Percentiles rank a stretch among this genome's conserved stretches.
Evolutionary conservation across 2,797 vertebrate genomes (phyloP).

Genomic region (Peromyscus aztecus): DNA sequence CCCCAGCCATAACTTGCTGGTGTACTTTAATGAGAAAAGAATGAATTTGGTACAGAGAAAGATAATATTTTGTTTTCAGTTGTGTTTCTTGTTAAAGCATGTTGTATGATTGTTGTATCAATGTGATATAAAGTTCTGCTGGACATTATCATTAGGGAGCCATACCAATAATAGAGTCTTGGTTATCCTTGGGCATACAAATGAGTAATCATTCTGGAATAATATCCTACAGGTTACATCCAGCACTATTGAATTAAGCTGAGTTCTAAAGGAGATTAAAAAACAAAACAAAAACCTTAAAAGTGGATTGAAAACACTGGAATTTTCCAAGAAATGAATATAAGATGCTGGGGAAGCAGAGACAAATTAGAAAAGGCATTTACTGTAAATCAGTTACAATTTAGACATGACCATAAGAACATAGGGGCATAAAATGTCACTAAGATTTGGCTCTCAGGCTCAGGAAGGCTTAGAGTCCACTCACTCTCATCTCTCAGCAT

Average conservation of each 20-base stretch:
- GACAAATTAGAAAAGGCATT: not conserved
- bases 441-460: not conserved
- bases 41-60: not conserved
- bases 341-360: not conserved
- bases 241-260: not conserved
- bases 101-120: not conserved
- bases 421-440: not conserved
- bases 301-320: not conserved
- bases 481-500: not conserved
- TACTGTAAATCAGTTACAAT: not conserved
- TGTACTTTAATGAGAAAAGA: not conserved
- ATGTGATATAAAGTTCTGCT: not conserved
- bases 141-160: not conserved
- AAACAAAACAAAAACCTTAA: not conserved
- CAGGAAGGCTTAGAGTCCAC: no score
- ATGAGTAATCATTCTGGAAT: not conserved
- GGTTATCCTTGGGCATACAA: not conserved
- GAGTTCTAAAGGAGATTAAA: not conserved
- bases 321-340: not conserved
- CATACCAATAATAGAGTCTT: not conserved
- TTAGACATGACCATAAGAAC: not conserved
- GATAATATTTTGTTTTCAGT: not conserved
- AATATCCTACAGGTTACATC: not conserved
- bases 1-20: not conserved
- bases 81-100: not conserved